Conservation (phyloP, 1,140 invertebrate genomes). For the Saxidomus purpurata region DNA sequence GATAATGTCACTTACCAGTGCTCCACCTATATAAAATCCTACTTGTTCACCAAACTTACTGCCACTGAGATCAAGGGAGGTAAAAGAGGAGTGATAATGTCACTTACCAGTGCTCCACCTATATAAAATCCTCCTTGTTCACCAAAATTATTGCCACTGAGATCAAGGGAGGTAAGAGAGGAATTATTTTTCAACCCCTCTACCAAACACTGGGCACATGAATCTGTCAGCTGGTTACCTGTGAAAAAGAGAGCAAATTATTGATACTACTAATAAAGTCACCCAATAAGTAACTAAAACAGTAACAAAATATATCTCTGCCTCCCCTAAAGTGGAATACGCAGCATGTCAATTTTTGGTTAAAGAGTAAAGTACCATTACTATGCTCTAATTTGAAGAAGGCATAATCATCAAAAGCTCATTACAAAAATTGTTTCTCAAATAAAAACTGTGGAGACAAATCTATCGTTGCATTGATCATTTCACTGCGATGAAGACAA, state of each 20-base stretch:
- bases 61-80: constrained; percentile 71
- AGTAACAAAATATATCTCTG: no score
- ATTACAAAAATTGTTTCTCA: no score
- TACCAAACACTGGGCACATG: constrained; percentile 61
- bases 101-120: constrained; percentile 71
- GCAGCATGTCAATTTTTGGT: no score
- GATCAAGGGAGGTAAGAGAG: constrained; percentile 73
- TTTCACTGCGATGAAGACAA: no score
- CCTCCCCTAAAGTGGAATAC: no score
- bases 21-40: constrained; percentile 69
- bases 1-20: constrained; percentile 72
- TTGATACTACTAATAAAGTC: no score
- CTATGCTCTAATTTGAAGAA: no score
- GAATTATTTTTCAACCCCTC: constrained; percentile 72
- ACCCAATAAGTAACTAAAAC: no score
- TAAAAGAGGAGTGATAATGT: constrained; percentile 73
- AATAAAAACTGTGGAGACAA: no score
- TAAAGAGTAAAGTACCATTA: no score
- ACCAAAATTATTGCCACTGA: constrained; percentile 73
- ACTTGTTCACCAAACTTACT: constrained; percentile 72
- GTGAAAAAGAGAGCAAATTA: constrained; percentile 3
- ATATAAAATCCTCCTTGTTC: constrained; percentile 71
- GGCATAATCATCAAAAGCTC: no score
- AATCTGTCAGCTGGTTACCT: constrained; percentile 74
- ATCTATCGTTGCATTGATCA: no score